Base-by-base conservation (phyloP, 2,888 invertebrate species). In the Alloscopus bannaensis region DNA sequence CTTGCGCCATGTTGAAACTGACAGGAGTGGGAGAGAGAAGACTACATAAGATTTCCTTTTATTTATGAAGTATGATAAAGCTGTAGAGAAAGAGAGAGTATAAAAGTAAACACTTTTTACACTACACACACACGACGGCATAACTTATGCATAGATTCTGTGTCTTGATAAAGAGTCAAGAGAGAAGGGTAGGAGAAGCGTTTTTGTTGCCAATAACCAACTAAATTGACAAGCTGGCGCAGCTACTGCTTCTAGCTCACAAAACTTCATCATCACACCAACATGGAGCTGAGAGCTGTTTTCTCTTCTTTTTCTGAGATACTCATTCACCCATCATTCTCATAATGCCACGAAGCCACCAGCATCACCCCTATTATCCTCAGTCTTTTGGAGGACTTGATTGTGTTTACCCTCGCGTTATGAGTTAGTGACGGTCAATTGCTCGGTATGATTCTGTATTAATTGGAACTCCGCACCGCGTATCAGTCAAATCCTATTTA, bases 181-280 rank as follows among this genome's bases (percentile, higher is more conserved):
- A n/a, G n/a, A n/a, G n/a, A n/a, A n/a, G n/a, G 36, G 6, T 36
- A 36, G 36, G 4, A 3, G 24, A 57, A 18, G 16, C 16, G n/a
- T 57, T 11, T 29, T 18, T n/a, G n/a, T 29, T 18, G 29, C 31
- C 8, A 4, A 8, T 52, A 52, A 57, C 8, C 20, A 50, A 22
- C 18, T 66, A 68, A 68, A 57, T 57, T 69, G 69, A 69, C 69
- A 69, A 59, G 57, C 57, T n/a, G 57, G 31, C 24, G 31, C 28
- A 24, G 69, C 69, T 69, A 45, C 69, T 69, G 45, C 24, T 28
- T 59, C 42, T 16, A 20, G 3, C 31, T 57, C 2, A 29, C 57
- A 36, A 8, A 40, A 69, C 57, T 69, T 69, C 57, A 69, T 69
- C 59, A n/a, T n/a, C n/a, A n/a, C n/a, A n/a, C n/a, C n/a, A n/a